Base-by-base conservation (phyloP, 2,888 invertebrate species). In the Yponomeuta cagnagella region DNA sequence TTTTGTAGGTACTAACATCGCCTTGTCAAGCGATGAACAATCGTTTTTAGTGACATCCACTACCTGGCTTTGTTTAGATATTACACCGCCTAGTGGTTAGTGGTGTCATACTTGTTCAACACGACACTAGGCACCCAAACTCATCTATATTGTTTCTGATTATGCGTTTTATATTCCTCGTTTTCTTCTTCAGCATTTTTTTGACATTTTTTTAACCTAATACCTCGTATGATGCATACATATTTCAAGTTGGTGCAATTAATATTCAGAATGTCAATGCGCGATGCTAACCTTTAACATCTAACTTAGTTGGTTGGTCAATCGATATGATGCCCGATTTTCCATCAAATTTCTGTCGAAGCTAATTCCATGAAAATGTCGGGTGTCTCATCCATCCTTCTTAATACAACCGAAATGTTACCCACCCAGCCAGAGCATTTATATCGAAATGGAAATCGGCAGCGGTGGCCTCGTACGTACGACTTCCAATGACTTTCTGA, bases 401-500 rank as follows among this genome's bases (percentile, higher is more conserved):
- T 85, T 84, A 88, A 86, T 86, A 85, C 84, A 80, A 85, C 84
- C 81, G 81, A 87, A 88, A 85, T 86, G 82, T 83, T 48, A 85
- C 71, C 72, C 70, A 84, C 77, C 80, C 82, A 81, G 81, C 70
- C 64, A 73, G 73, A 72, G 72, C 75, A 72, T 74, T 74, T 74
- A 81, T 82, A 80, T 79, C 81, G 80, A 83, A 87, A 89, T 85
- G 81, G 80, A 85, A 86, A 86, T 82, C 80, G 78, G 76, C 74
- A 74, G 73, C 74, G 74, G 72, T 77, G 66, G 69, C 33, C 74
- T 65, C 30, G 48, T 68, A 58, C 69, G 69, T 68, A 58, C 69
- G 69, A 69, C 69, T 58, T 69, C 68, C 68, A 10, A n/a, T 9
- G 37, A 65, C 74, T 72, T 67, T 66, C 71, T 72, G 73, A 73